phyloP scores from a whole-genome alignment of 2,888 invertebrate species.

The Melanotus villosus region DNA sequence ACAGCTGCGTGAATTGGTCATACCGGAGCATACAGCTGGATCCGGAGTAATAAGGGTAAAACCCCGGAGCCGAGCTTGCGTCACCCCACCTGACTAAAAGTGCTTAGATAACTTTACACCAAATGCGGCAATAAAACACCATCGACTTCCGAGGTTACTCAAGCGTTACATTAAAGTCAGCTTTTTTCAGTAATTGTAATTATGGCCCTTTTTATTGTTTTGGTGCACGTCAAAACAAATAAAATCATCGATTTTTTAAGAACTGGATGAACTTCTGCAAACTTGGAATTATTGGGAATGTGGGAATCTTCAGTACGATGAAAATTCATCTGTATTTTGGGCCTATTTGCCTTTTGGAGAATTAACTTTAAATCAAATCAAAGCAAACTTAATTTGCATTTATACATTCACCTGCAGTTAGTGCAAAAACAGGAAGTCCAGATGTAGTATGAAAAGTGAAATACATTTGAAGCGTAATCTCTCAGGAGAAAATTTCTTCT shows the following conservation, averaged over 20 bases:
- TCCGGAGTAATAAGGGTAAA: slow-evolving; percentile 52
- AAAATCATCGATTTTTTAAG: too few species aligned
- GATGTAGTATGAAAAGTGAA: too few species aligned
- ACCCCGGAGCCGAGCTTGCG: slow-evolving; percentile 51
- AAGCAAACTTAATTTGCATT: too few species aligned
- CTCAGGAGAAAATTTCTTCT: too few species aligned
- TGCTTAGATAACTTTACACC: slow-evolving; percentile 53
- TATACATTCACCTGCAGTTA: too few species aligned
- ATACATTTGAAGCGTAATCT: too few species aligned
- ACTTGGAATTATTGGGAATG: too few species aligned
- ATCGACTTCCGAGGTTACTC: slow-evolving; percentile 49
- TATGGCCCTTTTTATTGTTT: neutral
- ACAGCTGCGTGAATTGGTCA: slow-evolving; percentile 45
- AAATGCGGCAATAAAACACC: slow-evolving; percentile 56
- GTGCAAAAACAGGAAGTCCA: too few species aligned
- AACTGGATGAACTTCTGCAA: neutral
- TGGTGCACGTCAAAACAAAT: slow-evolving; percentile 1
- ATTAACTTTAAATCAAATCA: too few species aligned
- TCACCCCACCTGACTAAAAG: slow-evolving; percentile 52
- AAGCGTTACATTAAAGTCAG: slow-evolving; percentile 28
- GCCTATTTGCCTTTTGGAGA: too few species aligned
- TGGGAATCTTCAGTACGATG: too few species aligned
- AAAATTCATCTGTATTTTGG: too few species aligned
- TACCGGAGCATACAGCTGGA: slow-evolving; percentile 51
- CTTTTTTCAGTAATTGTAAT: slow-evolving; percentile 36